Conservation (phyloP, 2,888 invertebrate genomes). For the Meganola albula region DNA sequence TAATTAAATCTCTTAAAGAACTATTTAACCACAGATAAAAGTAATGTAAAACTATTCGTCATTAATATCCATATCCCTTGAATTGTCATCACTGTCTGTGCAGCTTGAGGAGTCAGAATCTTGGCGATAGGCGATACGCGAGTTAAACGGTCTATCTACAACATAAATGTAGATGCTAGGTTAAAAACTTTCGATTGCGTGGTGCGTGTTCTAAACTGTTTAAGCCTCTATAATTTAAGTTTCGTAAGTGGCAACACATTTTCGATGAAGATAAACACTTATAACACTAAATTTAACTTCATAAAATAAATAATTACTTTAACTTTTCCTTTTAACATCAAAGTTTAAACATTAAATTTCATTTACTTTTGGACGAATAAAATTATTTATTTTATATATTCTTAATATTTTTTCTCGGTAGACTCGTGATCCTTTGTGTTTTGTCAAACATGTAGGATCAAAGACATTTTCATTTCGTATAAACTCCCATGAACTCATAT, state of each 20-base stretch:
- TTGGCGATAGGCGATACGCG: no score
- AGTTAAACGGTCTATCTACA: no score
- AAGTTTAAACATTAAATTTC: neutral
- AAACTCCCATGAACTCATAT: slow-evolving; percentile 25
- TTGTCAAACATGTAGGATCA: slow-evolving; percentile 29
- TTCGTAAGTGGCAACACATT: neutral
- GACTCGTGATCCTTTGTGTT: slow-evolving; percentile 28
- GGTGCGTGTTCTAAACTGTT: neutral
- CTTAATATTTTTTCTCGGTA: no score
- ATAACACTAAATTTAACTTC: neutral
- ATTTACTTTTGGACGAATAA: slow-evolving; percentile 7
- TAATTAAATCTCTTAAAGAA: no score
- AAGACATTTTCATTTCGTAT: slow-evolving; percentile 31
- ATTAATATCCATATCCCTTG: no score
- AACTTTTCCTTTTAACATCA: neutral
- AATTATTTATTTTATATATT: no score
- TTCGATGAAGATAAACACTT: neutral
- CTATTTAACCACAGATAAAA: no score
- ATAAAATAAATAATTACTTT: neutral
- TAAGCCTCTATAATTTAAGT: neutral
- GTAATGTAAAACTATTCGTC: no score
- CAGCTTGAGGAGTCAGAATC: no score
- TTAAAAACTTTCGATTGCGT: no score
- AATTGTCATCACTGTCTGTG: no score
- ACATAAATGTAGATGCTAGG: no score